phyloP scores from a whole-genome alignment of 2,113 vertebrate genomes.

The Peucedramus taeniatus region DNA sequence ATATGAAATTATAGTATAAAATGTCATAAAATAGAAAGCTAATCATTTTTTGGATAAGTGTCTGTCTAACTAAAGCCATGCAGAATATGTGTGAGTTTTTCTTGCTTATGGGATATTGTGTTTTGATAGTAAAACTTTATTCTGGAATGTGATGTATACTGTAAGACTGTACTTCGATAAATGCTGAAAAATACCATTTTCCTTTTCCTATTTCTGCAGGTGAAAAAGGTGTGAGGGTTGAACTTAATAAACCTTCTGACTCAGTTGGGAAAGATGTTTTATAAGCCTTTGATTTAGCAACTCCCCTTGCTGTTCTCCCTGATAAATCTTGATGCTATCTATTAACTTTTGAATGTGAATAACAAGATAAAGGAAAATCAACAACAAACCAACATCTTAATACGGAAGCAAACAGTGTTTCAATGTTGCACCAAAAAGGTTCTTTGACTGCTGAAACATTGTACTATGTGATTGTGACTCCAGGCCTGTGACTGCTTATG shows the following conservation, averaged over 20 bases:
- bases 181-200: background rate
- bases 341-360: constrained; percentile 70
- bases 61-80: background rate
- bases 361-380: constrained; percentile 68
- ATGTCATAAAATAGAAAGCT: background rate
- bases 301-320: constrained; percentile 45
- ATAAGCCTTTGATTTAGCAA: constrained; percentile 64
- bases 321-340: constrained; percentile 53
- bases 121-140: background rate
- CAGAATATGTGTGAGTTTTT: background rate
- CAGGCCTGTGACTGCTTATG: constrained; percentile 63
- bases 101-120: background rate
- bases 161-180: background rate
- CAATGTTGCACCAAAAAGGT: constrained; percentile 63
- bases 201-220: constrained; percentile 65
- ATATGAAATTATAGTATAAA: background rate
- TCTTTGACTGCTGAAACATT: constrained; percentile 68
- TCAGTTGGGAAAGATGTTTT: constrained; percentile 78
- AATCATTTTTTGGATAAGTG: background rate
- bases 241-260: constrained; percentile 89
- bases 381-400: constrained; percentile 54
- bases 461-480: constrained; percentile 69
- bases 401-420: constrained; percentile 56
- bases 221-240: constrained; percentile 93
- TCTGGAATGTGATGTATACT: background rate